Evolutionary conservation across 2,113 vertebrate genomes (phyloP).

Genomic region (Orcinus orca): DNA sequence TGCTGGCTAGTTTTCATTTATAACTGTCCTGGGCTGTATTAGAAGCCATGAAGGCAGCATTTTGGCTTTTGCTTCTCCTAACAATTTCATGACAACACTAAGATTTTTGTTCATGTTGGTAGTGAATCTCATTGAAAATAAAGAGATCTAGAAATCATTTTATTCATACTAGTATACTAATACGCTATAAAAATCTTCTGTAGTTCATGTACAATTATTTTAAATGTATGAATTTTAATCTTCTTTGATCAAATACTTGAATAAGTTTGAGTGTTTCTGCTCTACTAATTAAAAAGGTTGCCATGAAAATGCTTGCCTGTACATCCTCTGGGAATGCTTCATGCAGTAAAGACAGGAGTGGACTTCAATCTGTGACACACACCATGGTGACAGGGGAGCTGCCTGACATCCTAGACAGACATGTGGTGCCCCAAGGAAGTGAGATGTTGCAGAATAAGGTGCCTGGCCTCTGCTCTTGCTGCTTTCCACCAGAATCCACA

Average conservation of each 20-base stretch:
- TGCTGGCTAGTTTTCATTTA: neutral
- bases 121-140: neutral
- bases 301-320: neutral
- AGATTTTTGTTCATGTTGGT: neutral
- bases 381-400: too few species aligned
- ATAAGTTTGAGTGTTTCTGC: neutral
- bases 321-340: neutral
- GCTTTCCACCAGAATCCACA: neutral
- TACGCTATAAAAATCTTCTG: neutral
- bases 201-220: neutral
- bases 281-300: neutral
- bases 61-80: neutral
- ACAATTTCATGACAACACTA: neutral
- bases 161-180: neutral
- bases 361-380: accelerated
- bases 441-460: accelerated
- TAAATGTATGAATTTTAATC: neutral
- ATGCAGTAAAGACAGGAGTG: neutral
- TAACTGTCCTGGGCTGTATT: too few species aligned
- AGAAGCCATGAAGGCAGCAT: neutral
- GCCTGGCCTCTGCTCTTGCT: neutral
- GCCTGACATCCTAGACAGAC: neutral
- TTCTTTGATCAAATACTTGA: neutral
- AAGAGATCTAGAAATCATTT: neutral
- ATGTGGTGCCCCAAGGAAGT: neutral